A percentile compares a stretch with the other conserved stretches of the same genome.
phyloP scores from a whole-genome alignment of 2,888 invertebrate species.

The Scelioninae gen. 1 region DNA sequence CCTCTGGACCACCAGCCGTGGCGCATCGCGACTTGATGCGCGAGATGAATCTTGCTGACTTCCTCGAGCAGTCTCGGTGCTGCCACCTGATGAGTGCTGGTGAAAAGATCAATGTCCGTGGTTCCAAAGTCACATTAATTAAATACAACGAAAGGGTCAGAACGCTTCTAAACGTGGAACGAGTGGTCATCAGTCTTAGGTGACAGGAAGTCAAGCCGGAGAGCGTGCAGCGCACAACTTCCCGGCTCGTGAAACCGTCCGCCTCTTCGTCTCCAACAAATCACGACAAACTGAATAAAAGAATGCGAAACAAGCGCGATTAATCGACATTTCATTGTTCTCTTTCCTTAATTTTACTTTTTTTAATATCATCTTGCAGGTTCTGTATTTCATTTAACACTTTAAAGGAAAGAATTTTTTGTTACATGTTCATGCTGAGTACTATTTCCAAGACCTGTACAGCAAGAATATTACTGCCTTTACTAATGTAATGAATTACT shows the following conservation, averaged over 20 bases:
- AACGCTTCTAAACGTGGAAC: constrained; percentile 92
- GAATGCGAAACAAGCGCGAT: constrained; percentile 46
- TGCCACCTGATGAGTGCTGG: constrained; percentile 91
- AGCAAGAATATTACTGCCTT: too few species aligned
- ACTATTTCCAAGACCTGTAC: too few species aligned
- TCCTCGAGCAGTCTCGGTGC: constrained; percentile 91
- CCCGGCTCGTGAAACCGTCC: constrained; percentile 75
- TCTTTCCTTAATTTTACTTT: not conserved
- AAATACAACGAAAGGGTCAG: constrained; percentile 93
- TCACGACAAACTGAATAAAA: constrained; percentile 36
- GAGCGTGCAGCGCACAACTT: constrained; percentile 51
- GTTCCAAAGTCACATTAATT: constrained; percentile 92
- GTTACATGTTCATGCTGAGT: too few species aligned
- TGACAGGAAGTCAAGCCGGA: constrained; percentile 84
- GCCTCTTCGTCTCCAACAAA: constrained; percentile 69
- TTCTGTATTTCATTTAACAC: too few species aligned
- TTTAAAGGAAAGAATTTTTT: too few species aligned
- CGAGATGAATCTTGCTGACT: constrained; percentile 92
- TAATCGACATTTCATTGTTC: constrained; percentile 37
- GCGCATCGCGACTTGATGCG: constrained; percentile 85
- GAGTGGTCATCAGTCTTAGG: constrained; percentile 87
- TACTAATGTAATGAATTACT: too few species aligned
- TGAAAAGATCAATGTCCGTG: constrained; percentile 91
- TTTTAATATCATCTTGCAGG: constrained; percentile 3
- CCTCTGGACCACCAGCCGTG: constrained; percentile 86